Evolutionary conservation across 2,113 vertebrate species (phyloP), one percentile per base, ranked within the genome.

Genomic region (Orycteropus afer): DNA sequence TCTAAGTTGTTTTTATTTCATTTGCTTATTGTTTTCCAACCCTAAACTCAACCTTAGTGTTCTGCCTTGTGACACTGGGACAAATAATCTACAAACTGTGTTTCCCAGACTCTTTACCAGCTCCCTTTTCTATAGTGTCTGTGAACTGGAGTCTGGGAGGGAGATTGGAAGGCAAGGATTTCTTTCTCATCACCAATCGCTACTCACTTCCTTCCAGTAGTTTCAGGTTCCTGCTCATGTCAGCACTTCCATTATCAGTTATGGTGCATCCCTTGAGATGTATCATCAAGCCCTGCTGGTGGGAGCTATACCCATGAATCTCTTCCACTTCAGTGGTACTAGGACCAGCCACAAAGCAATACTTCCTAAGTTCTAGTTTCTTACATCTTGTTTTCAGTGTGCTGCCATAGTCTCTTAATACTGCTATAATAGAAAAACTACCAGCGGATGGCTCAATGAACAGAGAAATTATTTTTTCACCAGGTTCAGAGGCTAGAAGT

Each of bases 301-400:
- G 4, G 17, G 9, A 88, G 18, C 13, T 34, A 10, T 25, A 27
- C 10, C 27, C 2, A 0, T 12, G 7, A n/a, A 2, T 3, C 0
- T 57, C 8, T 25, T 51, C 47, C 55, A 27, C 0, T 1, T 47
- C 32, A 45, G n/a, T 42, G 4, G 1, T 49, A 40, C 29, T 17
- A 45, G 51, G 37, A 13, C 13, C 18, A 42, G 22, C 0, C 59
- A 12, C 12, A 73, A 9, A 51, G 40, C 12, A 29, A 5, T 1
- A 81, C 49, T 61, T 27, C 7, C 45, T 15, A 42, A 42, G 3
- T 37, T 57, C 10, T 18, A 10, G 14, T 74, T 18, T 76, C 18
- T 22, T 12, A 4, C 12, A 3, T 13, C 34, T 81, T 34, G 20
- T 15, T 8, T 25, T 76, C 76, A 27, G 49, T 78, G 32, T 17